Evolutionary conservation across 1,140 invertebrate species (phyloP).

Genomic region (Cherax quadricarinatus): DNA sequence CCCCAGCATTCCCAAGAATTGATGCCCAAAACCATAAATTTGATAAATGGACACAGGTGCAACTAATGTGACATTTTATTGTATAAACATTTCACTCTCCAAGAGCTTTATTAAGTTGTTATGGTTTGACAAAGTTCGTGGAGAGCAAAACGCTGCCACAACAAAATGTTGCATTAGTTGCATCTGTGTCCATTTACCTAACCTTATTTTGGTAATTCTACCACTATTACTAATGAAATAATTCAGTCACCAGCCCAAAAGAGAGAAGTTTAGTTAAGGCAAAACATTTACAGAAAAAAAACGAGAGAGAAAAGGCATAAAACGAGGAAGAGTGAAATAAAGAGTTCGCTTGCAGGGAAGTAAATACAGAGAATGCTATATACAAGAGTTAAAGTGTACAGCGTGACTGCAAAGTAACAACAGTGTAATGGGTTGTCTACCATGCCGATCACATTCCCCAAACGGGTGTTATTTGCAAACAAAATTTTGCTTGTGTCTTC

Average conservation of each 20-base stretch:
- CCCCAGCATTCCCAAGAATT: too few relatives aligned
- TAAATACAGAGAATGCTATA: not conserved
- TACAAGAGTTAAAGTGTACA: not conserved
- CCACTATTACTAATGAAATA: not conserved
- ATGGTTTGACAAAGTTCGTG: too few relatives aligned
- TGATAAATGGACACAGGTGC: too few relatives aligned
- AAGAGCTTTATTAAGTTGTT: too few relatives aligned
- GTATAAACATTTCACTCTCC: too few relatives aligned
- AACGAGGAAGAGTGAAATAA: not conserved
- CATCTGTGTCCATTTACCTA: too few relatives aligned
- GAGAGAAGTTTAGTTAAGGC: not conserved
- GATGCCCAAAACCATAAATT: too few relatives aligned
- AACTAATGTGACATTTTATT: too few relatives aligned
- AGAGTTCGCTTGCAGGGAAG: not conserved
- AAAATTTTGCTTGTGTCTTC: not conserved
- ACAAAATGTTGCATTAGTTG: too few relatives aligned
- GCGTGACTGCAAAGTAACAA: not conserved
- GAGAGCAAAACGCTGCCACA: too few relatives aligned
- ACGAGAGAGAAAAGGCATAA: not conserved
- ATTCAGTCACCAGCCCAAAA: conserved; percentile 39
- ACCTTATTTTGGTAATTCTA: too few relatives aligned
- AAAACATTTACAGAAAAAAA: not conserved
- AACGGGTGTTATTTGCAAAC: too few relatives aligned
- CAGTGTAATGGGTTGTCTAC: not conserved
- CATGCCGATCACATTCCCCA: not conserved